phyloP scores from a whole-genome alignment of 2,797 vertebrate species.

The Enteromius mattozi region DNA sequence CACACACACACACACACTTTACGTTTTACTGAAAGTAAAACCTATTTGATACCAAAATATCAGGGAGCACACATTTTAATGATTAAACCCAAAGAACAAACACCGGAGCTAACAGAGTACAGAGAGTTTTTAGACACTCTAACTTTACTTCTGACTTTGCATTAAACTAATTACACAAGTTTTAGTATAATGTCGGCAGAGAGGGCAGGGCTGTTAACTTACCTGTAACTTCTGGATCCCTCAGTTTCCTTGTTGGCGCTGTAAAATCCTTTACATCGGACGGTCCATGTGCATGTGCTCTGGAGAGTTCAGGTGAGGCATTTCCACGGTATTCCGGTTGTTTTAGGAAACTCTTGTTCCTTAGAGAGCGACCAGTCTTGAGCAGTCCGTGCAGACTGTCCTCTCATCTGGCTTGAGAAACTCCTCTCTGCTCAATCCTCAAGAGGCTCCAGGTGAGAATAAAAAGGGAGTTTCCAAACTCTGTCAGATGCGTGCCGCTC shows the following conservation, averaged over 20 bases:
- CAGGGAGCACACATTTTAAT: background rate
- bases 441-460: constrained; percentile 47
- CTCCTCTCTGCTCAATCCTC: background rate
- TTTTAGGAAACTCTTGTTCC: constrained; percentile 43
- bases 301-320: constrained; percentile 76
- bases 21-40: background rate
- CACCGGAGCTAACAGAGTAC: background rate
- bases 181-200: background rate
- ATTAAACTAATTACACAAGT: background rate
- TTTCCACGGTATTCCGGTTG: constrained; percentile 69
- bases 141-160: background rate
- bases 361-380: constrained; percentile 1
- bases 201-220: background rate
- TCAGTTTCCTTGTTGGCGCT: constrained; percentile 14
- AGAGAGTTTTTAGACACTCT: background rate
- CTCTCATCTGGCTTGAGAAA: background rate
- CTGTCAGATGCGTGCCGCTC: background rate
- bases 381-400: background rate
- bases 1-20: background rate
- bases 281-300: constrained; percentile 43
- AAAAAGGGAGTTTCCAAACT: constrained; percentile 19
- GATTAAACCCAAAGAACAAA: background rate
- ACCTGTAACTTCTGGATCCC: constrained; percentile 34
- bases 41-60: background rate
- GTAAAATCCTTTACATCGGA: constrained; percentile 41